Conservation (phyloP, 2,797 vertebrate genomes). For the Strix occidentalis region DNA sequence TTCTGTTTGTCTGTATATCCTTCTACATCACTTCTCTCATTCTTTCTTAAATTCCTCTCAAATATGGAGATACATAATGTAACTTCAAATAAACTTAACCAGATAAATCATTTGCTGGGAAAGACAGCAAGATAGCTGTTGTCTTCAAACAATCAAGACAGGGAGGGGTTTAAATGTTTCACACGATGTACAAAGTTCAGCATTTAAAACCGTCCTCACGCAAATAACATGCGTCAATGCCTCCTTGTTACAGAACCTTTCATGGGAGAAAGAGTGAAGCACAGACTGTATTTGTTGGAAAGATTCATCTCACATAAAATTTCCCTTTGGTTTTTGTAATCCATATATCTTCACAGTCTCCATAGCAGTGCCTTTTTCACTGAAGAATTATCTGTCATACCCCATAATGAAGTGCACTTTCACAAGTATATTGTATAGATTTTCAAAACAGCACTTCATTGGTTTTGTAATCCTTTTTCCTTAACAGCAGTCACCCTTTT, state of each 20-base stretch:
- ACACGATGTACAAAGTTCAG: neutral
- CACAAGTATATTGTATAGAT: conserved; percentile 48
- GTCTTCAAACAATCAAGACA: neutral
- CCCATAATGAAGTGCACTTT: conserved; percentile 43
- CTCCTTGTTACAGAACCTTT: neutral
- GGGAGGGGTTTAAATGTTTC: neutral
- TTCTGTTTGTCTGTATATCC: neutral
- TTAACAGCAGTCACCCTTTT: conserved; percentile 6
- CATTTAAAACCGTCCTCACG: neutral
- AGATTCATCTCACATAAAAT: conserved; percentile 7
- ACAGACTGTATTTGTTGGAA: neutral
- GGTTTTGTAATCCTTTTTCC: conserved; percentile 41
- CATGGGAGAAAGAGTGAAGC: neutral
- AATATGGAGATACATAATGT: neutral
- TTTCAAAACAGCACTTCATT: conserved; percentile 42
- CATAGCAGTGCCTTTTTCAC: neutral
- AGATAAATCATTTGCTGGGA: neutral
- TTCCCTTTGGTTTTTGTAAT: conserved; percentile 4
- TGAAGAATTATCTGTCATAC: conserved; percentile 52
- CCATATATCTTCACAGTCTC: neutral
- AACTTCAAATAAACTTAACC: neutral
- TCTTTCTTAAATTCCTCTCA: neutral
- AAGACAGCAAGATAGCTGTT: neutral
- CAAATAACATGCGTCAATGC: neutral
- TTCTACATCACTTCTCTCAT: neutral